These are phyloP conservation scores for Eristalis pertinax DNA, from an alignment of 2,888 invertebrate genomes.

Conservation along the genomic window DNA sequence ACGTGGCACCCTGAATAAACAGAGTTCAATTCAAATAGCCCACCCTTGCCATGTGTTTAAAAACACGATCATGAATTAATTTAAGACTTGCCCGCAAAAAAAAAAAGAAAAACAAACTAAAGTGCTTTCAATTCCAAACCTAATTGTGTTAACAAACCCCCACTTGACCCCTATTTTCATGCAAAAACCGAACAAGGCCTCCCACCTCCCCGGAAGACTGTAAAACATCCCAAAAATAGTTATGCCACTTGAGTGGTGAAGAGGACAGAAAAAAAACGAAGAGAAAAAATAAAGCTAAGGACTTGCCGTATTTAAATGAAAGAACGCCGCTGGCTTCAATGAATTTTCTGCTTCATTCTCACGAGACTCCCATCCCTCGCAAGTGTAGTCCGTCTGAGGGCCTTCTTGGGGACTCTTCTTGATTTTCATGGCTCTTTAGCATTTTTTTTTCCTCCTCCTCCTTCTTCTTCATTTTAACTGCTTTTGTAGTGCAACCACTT, in stretches of 20 bases:
- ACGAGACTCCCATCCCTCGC: not conserved
- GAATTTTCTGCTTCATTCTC: not conserved
- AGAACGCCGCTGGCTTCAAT: not conserved
- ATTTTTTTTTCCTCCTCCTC: not conserved
- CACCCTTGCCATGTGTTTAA: not conserved
- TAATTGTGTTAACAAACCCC: not conserved
- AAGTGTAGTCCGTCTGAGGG: slow-evolving; percentile 6
- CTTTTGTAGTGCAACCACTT: slow-evolving; percentile 63
- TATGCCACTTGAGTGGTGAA: not conserved
- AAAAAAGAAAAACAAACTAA: not conserved
- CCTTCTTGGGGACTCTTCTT: not conserved
- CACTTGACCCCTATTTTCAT: not conserved
- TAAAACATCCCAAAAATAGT: not conserved
- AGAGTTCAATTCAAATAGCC: too few relatives aligned
- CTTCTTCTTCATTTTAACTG: slow-evolving; percentile 35
- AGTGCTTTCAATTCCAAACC: not conserved
- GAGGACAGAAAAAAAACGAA: not conserved
- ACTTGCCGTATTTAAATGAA: not conserved
- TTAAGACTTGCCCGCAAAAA: not conserved
- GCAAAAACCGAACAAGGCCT: not conserved
- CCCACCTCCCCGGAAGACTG: not conserved
- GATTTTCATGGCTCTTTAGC: not conserved
- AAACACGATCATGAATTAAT: not conserved
- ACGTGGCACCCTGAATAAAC: too few relatives aligned
- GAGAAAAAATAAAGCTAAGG: not conserved